Percentiles rank a stretch among this genome's conserved stretches.
These are phyloP conservation scores for Glossosoma conforme DNA, from an alignment of 1,140 invertebrate species.

Conservation along the genomic window DNA sequence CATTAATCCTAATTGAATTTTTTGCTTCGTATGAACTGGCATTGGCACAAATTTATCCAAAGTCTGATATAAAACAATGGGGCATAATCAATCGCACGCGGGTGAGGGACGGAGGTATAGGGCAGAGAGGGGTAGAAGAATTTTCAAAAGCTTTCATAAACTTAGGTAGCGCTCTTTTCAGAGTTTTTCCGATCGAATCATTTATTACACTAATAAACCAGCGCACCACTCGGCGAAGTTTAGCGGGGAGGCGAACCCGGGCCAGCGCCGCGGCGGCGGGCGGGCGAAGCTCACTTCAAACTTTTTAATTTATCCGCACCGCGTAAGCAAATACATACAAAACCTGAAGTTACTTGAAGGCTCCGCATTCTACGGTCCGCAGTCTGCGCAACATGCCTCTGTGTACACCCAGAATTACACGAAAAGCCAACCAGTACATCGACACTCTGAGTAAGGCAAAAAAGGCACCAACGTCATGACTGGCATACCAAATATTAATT, in stretches of 20 bases:
- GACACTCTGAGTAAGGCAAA: too few species aligned
- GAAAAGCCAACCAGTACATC: too few species aligned
- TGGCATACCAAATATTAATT: too few species aligned
- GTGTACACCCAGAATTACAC: too few species aligned
- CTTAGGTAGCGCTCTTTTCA: slow-evolving; percentile 4
- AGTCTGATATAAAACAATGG: too few species aligned
- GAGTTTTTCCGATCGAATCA: slow-evolving; percentile 22
- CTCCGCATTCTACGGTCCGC: not conserved
- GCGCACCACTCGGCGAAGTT: slow-evolving; percentile 17
- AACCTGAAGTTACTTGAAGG: slow-evolving; percentile 11
- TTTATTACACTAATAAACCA: slow-evolving; percentile 31
- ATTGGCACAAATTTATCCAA: too few species aligned
- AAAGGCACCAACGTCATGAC: too few species aligned
- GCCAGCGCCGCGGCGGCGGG: slow-evolving; percentile 1
- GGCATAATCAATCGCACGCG: too few species aligned
- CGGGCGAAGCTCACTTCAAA: slow-evolving; percentile 19
- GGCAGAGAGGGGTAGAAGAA: slow-evolving; percentile 1
- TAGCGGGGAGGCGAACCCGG: slow-evolving; percentile 18
- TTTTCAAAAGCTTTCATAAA: slow-evolving; percentile 7
- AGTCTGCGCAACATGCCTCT: too few species aligned
- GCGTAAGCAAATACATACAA: slow-evolving; percentile 25
- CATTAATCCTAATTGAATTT: too few species aligned
- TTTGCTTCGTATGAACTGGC: too few species aligned
- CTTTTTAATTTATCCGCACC: slow-evolving; percentile 30
- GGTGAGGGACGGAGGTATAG: too few species aligned